These are phyloP conservation scores for Pemphredon lugubris DNA, from an alignment of 2,888 invertebrate species.

Conservation along the genomic window DNA sequence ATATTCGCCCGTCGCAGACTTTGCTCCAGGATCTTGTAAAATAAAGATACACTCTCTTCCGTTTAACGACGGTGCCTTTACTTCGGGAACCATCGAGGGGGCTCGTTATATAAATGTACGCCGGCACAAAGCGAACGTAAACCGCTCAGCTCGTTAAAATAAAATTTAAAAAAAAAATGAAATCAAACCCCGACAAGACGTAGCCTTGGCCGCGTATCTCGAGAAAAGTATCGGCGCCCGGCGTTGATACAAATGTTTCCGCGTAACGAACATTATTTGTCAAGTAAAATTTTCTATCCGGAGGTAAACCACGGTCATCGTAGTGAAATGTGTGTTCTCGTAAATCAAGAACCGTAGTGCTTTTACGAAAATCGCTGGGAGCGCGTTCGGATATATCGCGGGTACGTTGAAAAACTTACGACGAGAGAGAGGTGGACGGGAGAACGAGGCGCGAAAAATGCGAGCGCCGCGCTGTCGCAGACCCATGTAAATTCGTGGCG, in stretches of 20 bases:
- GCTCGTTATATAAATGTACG: neutral
- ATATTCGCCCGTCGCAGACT: neutral
- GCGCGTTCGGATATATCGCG: constrained; percentile 14
- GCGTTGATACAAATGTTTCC: too few species aligned
- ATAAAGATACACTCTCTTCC: constrained; percentile 21
- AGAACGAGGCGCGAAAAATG: constrained; percentile 25
- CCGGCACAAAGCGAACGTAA: neutral
- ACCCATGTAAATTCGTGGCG: constrained; percentile 20
- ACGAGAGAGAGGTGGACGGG: neutral
- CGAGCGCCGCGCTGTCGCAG: neutral
- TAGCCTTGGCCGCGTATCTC: too few species aligned
- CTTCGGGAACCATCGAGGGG: neutral
- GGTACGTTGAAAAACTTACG: constrained; percentile 1
- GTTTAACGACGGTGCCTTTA: neutral
- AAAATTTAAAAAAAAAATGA: too few species aligned
- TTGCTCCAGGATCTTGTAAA: neutral
- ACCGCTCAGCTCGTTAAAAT: too few species aligned
- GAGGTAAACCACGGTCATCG: too few species aligned
- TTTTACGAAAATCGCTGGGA: neutral
- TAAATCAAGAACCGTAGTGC: neutral
- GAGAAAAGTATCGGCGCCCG: too few species aligned
- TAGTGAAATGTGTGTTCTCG: too few species aligned
- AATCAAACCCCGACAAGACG: too few species aligned
- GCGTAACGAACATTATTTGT: too few species aligned
- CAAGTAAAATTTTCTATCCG: too few species aligned